A percentile compares a stretch with the other conserved stretches of the same genome.
Conservation (phyloP, 2,888 invertebrate genomes). For the Luperina testacea region DNA sequence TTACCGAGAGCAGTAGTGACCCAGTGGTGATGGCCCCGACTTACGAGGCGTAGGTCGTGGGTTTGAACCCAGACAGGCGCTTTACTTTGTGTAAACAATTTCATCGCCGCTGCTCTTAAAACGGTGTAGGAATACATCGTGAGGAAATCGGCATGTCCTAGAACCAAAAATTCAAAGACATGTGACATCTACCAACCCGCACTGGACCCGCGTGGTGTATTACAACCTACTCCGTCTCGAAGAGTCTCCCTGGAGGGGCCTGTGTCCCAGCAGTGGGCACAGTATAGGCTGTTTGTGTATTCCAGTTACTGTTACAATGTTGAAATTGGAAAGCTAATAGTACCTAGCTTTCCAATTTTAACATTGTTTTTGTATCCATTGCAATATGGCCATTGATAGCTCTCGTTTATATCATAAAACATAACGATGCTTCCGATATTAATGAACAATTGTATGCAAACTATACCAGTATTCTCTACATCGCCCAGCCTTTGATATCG, state of each 20-base stretch:
- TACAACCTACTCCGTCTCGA: neutral
- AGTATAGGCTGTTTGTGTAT: neutral
- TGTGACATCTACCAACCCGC: neutral
- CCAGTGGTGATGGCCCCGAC: neutral
- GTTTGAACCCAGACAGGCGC: neutral
- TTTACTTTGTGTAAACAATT: neutral
- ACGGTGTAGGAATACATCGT: too few relatives aligned
- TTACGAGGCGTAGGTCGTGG: neutral
- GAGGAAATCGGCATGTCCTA: neutral
- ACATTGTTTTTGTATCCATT: slow-evolving; percentile 12
- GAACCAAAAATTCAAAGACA: neutral
- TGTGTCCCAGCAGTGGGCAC: neutral
- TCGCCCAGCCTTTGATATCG: slow-evolving; percentile 27
- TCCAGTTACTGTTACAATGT: neutral
- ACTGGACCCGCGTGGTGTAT: neutral
- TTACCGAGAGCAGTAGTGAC: neutral
- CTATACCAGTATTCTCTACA: slow-evolving; percentile 8
- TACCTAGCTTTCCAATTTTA: neutral
- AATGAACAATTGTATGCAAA: slow-evolving; percentile 31
- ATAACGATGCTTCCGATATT: slow-evolving; percentile 24
- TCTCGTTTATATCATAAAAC: slow-evolving; percentile 24
- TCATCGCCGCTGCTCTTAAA: neutral
- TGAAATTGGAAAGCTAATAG: neutral
- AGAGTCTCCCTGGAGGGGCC: neutral
- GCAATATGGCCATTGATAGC: slow-evolving; percentile 17